Conservation (phyloP, 2,113 vertebrate genomes). For the Cygnus atratus region DNA sequence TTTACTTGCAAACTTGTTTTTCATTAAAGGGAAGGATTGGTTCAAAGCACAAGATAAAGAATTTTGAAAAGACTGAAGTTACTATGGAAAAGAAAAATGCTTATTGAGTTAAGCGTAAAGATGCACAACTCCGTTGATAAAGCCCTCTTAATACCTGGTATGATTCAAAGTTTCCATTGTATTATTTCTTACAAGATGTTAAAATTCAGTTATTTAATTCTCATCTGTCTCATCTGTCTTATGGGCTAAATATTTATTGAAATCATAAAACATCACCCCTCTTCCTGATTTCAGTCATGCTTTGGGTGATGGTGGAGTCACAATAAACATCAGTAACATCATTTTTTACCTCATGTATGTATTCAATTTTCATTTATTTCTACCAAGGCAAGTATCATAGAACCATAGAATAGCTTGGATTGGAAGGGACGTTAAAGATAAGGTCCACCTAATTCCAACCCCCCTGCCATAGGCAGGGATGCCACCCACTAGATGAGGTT, state of each 20-base stretch:
- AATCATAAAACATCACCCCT: not conserved
- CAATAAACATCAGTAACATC: not conserved
- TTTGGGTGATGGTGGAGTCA: not conserved
- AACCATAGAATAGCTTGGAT: too few relatives aligned
- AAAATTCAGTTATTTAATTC: slow-evolving; percentile 23
- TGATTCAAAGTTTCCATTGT: not conserved
- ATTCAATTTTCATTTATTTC: not conserved
- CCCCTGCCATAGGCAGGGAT: too few relatives aligned
- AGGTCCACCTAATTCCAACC: too few relatives aligned
- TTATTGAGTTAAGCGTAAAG: not conserved
- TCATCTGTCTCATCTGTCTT: not conserved
- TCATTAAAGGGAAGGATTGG: not conserved
- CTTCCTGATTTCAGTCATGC: not conserved
- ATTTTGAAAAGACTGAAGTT: slow-evolving; percentile 33
- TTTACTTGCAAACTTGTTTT: not conserved
- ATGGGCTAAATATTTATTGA: not conserved
- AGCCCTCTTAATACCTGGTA: not conserved
- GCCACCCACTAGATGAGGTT: too few relatives aligned
- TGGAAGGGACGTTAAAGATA: too few relatives aligned
- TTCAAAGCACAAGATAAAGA: not conserved
- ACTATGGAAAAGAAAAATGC: not conserved
- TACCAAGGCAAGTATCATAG: not conserved
- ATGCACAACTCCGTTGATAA: not conserved
- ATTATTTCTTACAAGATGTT: not conserved
- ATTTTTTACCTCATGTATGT: not conserved